Conservation (phyloP, 2,797 vertebrate genomes). For the Clamator glandarius region DNA sequence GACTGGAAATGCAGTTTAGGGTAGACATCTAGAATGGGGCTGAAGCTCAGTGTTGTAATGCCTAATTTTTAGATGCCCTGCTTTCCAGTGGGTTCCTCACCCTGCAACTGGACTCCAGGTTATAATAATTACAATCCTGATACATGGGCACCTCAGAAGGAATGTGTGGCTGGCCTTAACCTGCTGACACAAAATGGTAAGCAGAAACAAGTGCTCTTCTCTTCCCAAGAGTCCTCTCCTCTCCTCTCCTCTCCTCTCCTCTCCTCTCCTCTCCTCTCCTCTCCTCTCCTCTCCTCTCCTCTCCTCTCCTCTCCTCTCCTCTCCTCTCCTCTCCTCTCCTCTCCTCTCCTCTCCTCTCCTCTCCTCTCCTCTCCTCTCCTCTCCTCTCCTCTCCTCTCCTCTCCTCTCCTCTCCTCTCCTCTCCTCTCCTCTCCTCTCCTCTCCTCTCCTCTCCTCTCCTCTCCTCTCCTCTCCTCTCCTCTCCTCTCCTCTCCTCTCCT, state of each 20-base stretch:
- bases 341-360: too few relatives aligned
- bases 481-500: not conserved
- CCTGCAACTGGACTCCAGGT: not conserved
- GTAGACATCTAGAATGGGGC: not conserved
- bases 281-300: not conserved
- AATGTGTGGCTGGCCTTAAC: not conserved
- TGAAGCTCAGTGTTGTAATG: not conserved
- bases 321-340: too few relatives aligned
- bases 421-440: too few relatives aligned
- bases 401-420: not conserved
- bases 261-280: not conserved
- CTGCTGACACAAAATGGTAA: not conserved
- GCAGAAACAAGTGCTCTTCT: not conserved
- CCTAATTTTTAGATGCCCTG: not conserved
- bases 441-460: not conserved
- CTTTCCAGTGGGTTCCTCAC: not conserved
- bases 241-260: too few relatives aligned
- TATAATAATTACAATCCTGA: fast-evolving
- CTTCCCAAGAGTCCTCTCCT: too few relatives aligned
- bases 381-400: not conserved
- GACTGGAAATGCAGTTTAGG: not conserved
- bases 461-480: not conserved
- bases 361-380: too few relatives aligned
- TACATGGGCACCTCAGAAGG: not conserved
- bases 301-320: too few relatives aligned